Conservation (phyloP, 1,140 invertebrate genomes). For the Trachelipus rathkii region DNA sequence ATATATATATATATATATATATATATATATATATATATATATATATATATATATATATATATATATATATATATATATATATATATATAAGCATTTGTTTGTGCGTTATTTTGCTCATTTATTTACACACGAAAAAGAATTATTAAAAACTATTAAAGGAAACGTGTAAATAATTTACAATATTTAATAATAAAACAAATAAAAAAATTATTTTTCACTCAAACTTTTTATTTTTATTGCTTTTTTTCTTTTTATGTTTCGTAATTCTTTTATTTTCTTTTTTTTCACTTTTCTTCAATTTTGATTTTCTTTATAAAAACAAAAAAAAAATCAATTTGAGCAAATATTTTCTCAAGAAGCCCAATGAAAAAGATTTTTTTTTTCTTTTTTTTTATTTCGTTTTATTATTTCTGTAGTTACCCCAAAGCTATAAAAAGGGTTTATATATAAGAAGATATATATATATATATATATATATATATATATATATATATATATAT, state of each 20-base stretch:
- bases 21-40: neutral
- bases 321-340: slow-evolving; percentile 9
- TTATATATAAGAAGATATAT: neutral
- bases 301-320: neutral
- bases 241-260: neutral
- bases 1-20: neutral
- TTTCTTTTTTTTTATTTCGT: neutral
- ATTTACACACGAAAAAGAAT: too few relatives aligned
- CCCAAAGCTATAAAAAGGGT: neutral
- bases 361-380: slow-evolving; percentile 2
- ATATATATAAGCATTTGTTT: neutral
- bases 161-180: too few relatives aligned
- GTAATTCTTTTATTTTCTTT: neutral
- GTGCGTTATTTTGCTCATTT: neutral
- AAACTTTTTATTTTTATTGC: too few relatives aligned
- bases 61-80: neutral
- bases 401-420: neutral
- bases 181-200: too few relatives aligned
- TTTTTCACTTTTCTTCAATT: slow-evolving; percentile 7
- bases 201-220: too few relatives aligned
- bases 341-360: slow-evolving; percentile 10
- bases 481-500: slow-evolving; percentile 13
- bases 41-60: neutral
- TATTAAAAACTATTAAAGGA: too few relatives aligned
- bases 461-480: neutral